Percentiles rank a stretch among this genome's conserved stretches.
Evolutionary conservation across 2,797 vertebrate species (phyloP).

Genomic region (Dendrocincla fuliginosa): DNA sequence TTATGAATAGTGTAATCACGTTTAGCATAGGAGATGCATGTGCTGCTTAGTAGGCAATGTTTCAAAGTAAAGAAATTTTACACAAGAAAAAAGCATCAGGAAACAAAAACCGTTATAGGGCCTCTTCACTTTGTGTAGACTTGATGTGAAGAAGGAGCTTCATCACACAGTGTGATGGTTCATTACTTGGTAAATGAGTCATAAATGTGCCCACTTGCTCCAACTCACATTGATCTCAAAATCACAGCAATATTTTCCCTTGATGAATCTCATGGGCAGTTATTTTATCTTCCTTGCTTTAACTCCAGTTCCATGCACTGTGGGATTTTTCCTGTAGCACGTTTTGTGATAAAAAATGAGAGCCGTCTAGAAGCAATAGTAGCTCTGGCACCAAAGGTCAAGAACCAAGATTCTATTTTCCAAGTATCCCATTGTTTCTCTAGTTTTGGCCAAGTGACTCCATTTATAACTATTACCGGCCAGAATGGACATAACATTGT

Average conservation of each 20-base stretch:
- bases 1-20: background rate
- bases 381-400: background rate
- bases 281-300: background rate
- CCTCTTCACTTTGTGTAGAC: background rate
- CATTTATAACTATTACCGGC: background rate
- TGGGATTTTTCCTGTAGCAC: background rate
- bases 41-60: background rate
- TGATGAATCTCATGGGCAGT: background rate
- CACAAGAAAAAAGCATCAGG: background rate
- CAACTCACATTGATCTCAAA: background rate
- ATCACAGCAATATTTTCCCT: slow-evolving; percentile 7
- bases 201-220: background rate
- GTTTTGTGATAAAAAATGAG: background rate
- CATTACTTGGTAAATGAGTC: slow-evolving; percentile 4
- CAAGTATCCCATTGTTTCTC: background rate
- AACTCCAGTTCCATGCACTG: background rate
- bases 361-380: background rate
- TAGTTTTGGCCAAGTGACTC: background rate
- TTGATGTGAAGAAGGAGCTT: background rate
- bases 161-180: background rate
- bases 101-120: background rate
- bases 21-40: background rate
- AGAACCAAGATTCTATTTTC: background rate
- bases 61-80: background rate
- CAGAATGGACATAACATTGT: background rate